phyloP scores from a whole-genome alignment of 2,113 vertebrate genomes.

The Ammodytes dubius region DNA sequence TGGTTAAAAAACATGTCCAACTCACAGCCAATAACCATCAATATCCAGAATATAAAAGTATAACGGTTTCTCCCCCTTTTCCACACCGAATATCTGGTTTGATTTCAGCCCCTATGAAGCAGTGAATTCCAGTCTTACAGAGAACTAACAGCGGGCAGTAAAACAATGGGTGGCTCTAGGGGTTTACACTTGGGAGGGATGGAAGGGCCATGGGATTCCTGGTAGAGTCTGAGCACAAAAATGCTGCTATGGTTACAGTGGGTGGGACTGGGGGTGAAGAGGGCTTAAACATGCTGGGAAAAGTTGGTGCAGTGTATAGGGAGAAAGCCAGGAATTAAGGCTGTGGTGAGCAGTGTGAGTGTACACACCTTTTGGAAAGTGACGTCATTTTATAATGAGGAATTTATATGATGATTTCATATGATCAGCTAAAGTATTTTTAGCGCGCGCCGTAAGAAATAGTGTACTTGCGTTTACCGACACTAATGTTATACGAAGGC shows the following conservation, averaged over 20 bases:
- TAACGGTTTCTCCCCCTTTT: conserved; percentile 19
- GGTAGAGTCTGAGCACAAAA: conserved; percentile 45
- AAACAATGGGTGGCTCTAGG: conserved; percentile 75
- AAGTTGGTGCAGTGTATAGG: conserved; percentile 4
- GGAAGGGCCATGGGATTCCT: conserved; percentile 48
- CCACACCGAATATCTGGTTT: conserved; percentile 74
- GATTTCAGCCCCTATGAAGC: conserved; percentile 72
- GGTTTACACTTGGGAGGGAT: conserved; percentile 36
- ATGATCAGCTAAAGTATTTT: too few relatives aligned
- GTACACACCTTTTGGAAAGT: background rate
- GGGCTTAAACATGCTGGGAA: conserved; percentile 37
- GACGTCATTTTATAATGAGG: background rate
- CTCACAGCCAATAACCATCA: conserved; percentile 35
- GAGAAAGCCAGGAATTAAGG: conserved; percentile 7
- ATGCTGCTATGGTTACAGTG: conserved; percentile 58
- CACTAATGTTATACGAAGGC: too few relatives aligned
- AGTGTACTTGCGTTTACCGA: too few relatives aligned
- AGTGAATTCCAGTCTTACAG: conserved; percentile 72
- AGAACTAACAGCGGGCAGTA: conserved; percentile 75
- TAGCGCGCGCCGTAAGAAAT: too few relatives aligned
- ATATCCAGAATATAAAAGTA: conserved; percentile 42
- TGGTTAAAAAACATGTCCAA: conserved; percentile 8
- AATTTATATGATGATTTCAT: too few relatives aligned
- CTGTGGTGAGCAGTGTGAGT: background rate
- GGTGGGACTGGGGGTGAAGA: conserved; percentile 39